phyloP scores from a whole-genome alignment of 53 echinoderm and acorn worm species.

The Paracentrotus lividus region DNA sequence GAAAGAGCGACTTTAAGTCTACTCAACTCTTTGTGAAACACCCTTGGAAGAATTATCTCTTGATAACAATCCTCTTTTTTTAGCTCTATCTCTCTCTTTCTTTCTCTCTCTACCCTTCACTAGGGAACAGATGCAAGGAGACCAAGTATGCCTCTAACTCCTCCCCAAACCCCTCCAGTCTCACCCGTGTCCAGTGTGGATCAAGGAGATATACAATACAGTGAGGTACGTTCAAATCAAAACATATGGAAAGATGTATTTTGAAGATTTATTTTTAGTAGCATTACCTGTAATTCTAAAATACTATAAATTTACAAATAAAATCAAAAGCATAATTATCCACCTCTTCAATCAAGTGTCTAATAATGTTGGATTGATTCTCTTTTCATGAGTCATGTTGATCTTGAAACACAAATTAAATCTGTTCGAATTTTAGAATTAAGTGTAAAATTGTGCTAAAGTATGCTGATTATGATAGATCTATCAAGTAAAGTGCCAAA shows the following conservation, averaged over 20 bases:
- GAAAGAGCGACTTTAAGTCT: not conserved
- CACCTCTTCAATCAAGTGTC: too few species aligned
- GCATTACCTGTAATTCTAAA: too few species aligned
- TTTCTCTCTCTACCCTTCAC: not conserved
- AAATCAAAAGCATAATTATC: too few species aligned
- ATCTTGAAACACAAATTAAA: too few species aligned
- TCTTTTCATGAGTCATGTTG: too few species aligned
- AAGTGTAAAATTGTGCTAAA: too few species aligned
- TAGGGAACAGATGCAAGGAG: not conserved
- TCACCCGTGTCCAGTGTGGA: constrained; percentile 3
- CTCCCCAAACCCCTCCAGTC: not conserved
- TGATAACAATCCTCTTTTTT: not conserved
- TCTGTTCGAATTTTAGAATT: too few species aligned
- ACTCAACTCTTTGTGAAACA: not conserved
- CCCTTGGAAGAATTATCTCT: not conserved
- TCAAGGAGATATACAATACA: constrained; percentile 30
- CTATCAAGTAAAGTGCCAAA: too few species aligned
- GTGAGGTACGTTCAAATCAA: not conserved
- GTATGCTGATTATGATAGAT: too few species aligned
- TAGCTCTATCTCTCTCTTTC: not conserved
- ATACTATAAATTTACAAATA: too few species aligned
- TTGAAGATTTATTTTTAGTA: too few species aligned
- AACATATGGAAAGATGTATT: not conserved
- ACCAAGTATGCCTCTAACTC: not conserved
- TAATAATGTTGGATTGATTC: too few species aligned